Evolutionary conservation across 2,888 invertebrate species (phyloP), one percentile per base, ranked within the genome.

Genomic region (Dolomedes plantarius): DNA sequence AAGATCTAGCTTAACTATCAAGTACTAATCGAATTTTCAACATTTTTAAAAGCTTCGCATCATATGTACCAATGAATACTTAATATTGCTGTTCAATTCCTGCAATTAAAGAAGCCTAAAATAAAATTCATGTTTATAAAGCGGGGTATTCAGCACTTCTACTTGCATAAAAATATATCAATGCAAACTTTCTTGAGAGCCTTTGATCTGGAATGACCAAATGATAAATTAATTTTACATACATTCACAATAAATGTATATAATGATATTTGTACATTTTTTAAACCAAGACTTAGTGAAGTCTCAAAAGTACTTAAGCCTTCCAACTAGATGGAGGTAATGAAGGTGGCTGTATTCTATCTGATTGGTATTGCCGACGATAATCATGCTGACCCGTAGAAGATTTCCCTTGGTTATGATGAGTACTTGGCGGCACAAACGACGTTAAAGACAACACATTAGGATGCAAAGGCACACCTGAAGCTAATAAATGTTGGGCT

Each of bases 341-440:
- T 32, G 87, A 88, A 32, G 88, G 85, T 19, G 91, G 89, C n/a
- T 97, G 97, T 90, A 98, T 97, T 97, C 98, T 97, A 92, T 98
- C 98, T 87, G 98, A 94, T 90, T 98, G 94, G 93, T 98, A 98
- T 93, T 98, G 98, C 81, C 98, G 93, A 93, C 98, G 98, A 36
- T 93, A 90, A 87, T 93, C 93, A 46, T 90, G 89, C 79, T 90
- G 91, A 65, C 90, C 89, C 50, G 89, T 89, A n/a, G 91, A 90
- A 39, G 80, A 69, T 36, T 89, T 88, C 62, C 89, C 89, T 31
- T 91, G 88, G 50, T 56, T 68, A 87, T 91, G 91, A 73, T 91
- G 90, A 89, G 90, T 90, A 87, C 90, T 90, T 27, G 90, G 82
- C 9, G 81, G 75, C 81, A 97, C 93, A 75, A 97, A 93, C 69